Percentiles rank a stretch among this genome's conserved stretches.
Conservation (phyloP, 2,113 vertebrate genomes). For the Malurus alboscapulatus region DNA sequence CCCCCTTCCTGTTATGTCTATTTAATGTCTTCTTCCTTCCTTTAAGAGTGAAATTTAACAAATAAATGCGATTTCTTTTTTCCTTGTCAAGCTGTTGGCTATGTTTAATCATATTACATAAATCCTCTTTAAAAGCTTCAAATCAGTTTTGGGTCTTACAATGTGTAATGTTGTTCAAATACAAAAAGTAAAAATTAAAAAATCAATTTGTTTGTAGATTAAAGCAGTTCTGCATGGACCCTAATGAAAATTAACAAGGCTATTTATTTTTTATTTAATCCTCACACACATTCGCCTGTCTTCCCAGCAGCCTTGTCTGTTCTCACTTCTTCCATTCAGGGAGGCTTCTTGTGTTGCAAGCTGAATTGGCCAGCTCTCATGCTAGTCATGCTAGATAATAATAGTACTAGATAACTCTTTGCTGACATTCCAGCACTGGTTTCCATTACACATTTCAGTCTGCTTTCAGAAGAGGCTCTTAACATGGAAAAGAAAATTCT, state of each 20-base stretch:
- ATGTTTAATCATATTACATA: constrained; percentile 53
- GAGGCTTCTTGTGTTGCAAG: not conserved
- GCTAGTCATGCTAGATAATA: not conserved
- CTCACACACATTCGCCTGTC: not conserved
- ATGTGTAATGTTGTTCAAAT: constrained; percentile 35
- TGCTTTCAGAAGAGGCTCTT: not conserved
- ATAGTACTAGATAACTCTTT: not conserved
- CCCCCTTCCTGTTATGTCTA: not conserved
- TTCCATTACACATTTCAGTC: not conserved
- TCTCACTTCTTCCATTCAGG: not conserved
- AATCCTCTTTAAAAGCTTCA: constrained; percentile 51
- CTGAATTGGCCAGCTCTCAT: not conserved
- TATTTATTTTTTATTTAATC: constrained; percentile 29
- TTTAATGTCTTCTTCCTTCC: not conserved
- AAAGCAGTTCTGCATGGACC: not conserved
- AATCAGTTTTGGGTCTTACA: not conserved
- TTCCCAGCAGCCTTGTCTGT: not conserved
- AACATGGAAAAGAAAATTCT: rapidly evolving
- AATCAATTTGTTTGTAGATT: constrained; percentile 21
- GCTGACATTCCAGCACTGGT: not conserved
- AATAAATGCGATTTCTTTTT: not conserved
- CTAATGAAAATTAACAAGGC: constrained; percentile 30
- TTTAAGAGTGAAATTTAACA: constrained; percentile 23
- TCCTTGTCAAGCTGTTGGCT: not conserved
- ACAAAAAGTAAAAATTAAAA: constrained; percentile 15